Conservation (phyloP, 2,113 vertebrate species). For the Oplegnathus fasciatus region DNA sequence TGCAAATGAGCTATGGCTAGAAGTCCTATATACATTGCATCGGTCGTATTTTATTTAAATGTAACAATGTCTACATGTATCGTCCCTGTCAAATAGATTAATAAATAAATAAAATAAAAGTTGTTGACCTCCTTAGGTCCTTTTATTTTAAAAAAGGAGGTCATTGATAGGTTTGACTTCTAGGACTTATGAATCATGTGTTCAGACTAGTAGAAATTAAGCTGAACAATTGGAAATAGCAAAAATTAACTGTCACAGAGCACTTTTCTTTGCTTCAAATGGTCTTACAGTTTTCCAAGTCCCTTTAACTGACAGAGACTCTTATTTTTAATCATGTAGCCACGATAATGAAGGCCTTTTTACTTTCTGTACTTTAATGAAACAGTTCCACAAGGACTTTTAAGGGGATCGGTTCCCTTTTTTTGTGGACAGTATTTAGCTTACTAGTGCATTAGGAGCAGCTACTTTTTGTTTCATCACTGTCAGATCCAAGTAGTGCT, state of each 20-base stretch:
- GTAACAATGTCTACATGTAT: no score
- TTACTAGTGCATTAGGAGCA: neutral
- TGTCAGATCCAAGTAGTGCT: neutral
- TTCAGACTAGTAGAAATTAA: neutral
- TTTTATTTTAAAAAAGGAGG: neutral
- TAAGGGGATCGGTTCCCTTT: neutral
- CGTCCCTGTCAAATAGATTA: no score
- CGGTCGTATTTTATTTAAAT: no score
- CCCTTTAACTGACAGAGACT: neutral
- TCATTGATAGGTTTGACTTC: neutral
- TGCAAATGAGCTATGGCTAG: no score
- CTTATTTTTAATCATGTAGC: neutral
- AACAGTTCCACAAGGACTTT: neutral
- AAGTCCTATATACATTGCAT: no score
- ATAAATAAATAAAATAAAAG: neutral
- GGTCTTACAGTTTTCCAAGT: neutral
- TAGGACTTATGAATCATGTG: neutral
- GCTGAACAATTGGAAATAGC: neutral
- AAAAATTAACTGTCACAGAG: neutral
- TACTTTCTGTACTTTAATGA: neutral
- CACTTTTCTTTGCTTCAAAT: neutral
- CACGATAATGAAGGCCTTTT: neutral
- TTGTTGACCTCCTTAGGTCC: neutral
- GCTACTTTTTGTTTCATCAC: neutral
- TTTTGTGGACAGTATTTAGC: slow-evolving; percentile 12